These are phyloP conservation scores for Poecilia picta DNA, from an alignment of 2,797 vertebrate species.

Conservation along the genomic window DNA sequence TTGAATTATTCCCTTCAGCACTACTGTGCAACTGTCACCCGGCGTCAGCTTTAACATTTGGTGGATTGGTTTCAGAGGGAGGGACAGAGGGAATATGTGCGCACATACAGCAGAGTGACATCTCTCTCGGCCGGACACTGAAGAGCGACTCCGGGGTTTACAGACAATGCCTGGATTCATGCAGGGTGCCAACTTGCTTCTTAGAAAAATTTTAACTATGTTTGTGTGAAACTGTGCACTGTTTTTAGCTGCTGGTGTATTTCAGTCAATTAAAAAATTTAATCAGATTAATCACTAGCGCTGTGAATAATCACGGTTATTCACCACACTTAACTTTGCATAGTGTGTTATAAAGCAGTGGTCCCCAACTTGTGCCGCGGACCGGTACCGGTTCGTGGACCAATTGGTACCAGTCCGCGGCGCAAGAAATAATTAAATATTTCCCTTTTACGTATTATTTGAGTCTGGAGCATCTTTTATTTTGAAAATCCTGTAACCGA, in stretches of 20 bases:
- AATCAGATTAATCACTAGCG: neutral
- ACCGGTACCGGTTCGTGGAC: no score
- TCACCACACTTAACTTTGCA: no score
- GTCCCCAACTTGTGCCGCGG: no score
- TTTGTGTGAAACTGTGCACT: neutral
- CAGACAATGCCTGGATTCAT: constrained; percentile 38
- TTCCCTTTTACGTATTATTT: no score
- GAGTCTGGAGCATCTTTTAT: no score
- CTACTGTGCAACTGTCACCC: constrained; percentile 74
- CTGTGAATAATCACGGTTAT: neutral
- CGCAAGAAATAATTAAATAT: no score
- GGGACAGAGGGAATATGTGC: constrained; percentile 18
- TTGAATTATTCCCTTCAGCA: constrained; percentile 77
- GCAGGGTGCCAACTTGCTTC: constrained; percentile 31
- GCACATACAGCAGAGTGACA: constrained; percentile 22
- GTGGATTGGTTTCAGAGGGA: constrained; percentile 65
- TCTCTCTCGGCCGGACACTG: constrained; percentile 35
- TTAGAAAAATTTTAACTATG: neutral
- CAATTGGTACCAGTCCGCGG: no score
- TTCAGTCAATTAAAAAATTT: neutral
- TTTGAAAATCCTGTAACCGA: no score
- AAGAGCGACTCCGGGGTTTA: constrained; percentile 52
- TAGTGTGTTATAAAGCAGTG: no score
- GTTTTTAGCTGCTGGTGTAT: neutral
- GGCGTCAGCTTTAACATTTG: constrained; percentile 74